A percentile compares a stretch with the other conserved stretches of the same genome.
phyloP scores from a whole-genome alignment of 2,888 invertebrate species.

The Epinotia brunnichana region DNA sequence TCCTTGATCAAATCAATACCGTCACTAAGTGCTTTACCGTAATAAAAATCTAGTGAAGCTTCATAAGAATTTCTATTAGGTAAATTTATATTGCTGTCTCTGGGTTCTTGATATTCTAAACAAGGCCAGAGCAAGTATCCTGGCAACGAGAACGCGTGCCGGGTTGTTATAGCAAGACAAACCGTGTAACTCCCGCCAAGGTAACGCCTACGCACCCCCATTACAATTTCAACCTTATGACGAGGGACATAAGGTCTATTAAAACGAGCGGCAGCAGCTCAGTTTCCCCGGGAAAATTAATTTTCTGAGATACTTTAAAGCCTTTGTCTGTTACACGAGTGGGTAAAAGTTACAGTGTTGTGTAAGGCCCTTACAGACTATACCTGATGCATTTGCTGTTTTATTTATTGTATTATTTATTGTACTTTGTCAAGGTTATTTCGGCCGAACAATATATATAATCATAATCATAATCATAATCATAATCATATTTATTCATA shows the following conservation, averaged over 20 bases:
- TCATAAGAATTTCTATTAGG: constrained; percentile 3
- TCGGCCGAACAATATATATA: too few species aligned
- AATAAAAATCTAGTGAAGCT: not conserved
- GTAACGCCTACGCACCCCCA: constrained; percentile 15
- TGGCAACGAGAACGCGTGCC: constrained; percentile 53
- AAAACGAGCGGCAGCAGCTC: not conserved
- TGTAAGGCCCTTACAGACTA: too few species aligned
- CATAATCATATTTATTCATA: too few species aligned
- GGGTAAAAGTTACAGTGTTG: constrained; percentile 1
- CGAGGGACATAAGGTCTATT: not conserved
- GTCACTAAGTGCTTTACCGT: not conserved
- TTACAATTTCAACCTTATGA: not conserved
- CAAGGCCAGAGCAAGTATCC: constrained; percentile 55
- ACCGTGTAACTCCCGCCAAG: constrained; percentile 2
- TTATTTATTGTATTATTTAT: not conserved
- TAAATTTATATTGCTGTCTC: constrained; percentile 10
- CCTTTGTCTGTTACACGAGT: constrained; percentile 19
- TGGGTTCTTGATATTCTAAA: constrained; percentile 1
- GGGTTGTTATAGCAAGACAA: constrained; percentile 45
- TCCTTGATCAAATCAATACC: constrained; percentile 17
- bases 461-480: too few species aligned
- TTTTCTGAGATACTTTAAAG: constrained; percentile 11
- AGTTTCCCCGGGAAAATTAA: constrained; percentile 19
- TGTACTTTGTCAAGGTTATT: not conserved
- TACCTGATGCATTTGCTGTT: not conserved